These are phyloP conservation scores for Phrynocephalus forsythii DNA, from an alignment of 2,797 vertebrate species.

Conservation along the genomic window DNA sequence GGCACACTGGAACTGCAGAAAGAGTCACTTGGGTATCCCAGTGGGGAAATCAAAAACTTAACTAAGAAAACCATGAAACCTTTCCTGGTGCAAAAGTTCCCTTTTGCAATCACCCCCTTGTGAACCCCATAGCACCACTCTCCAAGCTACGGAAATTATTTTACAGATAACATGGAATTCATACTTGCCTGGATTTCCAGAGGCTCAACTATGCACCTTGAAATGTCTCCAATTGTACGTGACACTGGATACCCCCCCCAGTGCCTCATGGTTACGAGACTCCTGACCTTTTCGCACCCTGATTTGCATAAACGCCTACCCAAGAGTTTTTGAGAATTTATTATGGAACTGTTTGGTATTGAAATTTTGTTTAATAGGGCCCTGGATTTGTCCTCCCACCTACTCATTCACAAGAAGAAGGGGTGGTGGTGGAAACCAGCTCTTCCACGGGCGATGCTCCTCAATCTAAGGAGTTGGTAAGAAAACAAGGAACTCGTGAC, in stretches of 20 bases:
- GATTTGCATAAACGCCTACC: too few species aligned
- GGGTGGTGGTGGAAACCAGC: not conserved
- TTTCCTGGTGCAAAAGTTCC: fast-evolving
- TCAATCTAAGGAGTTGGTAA: not conserved
- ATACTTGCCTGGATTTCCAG: not conserved
- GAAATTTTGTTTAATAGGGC: too few species aligned
- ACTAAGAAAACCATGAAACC: not conserved
- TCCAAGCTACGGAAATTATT: fast-evolving
- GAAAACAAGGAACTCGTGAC: not conserved
- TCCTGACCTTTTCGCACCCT: not conserved
- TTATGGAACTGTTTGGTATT: too few species aligned
- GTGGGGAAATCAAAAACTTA: not conserved
- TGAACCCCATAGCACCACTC: too few species aligned
- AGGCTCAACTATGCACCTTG: not conserved
- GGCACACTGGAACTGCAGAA: not conserved
- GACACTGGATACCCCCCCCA: too few species aligned
- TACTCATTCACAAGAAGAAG: not conserved
- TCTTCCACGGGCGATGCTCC: not conserved
- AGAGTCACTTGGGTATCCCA: not conserved
- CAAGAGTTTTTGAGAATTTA: too few species aligned
- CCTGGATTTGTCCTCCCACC: too few species aligned
- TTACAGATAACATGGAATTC: not conserved
- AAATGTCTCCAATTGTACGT: not conserved
- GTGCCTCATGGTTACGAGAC: too few species aligned
- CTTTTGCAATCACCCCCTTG: not conserved